A percentile compares a stretch with the other conserved stretches of the same genome.
Evolutionary conservation across 2,113 vertebrate species (phyloP).

Genomic region (Anarrhichthys ocellatus): DNA sequence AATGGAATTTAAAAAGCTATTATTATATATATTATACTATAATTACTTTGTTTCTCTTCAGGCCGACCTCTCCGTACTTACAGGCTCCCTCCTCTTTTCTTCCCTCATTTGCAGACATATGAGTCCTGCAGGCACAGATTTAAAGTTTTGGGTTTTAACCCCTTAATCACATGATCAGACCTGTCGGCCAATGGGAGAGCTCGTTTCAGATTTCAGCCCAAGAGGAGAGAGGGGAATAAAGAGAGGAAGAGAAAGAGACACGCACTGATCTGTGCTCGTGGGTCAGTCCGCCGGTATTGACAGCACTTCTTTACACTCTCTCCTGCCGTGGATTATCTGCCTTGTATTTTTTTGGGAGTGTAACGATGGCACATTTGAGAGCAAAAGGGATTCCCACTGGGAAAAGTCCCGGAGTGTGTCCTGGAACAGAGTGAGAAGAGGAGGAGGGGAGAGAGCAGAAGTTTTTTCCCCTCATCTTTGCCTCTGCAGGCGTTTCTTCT

Average conservation of each 20-base stretch:
- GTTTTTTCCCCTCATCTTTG: constrained; percentile 69
- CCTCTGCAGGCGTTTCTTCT: constrained; percentile 56
- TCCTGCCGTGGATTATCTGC: constrained; percentile 16
- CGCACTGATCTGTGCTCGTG: constrained; percentile 68
- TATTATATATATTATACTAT: too few species aligned
- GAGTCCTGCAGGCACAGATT: constrained; percentile 61
- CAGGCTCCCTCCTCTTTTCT: neutral
- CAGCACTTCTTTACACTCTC: constrained; percentile 31
- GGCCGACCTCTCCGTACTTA: neutral
- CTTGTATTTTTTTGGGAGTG: constrained; percentile 27
- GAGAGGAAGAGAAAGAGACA: constrained; percentile 67
- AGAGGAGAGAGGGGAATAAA: constrained; percentile 62
- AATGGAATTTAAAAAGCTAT: neutral
- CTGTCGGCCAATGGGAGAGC: constrained; percentile 73
- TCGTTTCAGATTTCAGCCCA: constrained; percentile 83
- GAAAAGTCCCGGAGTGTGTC: constrained; percentile 50
- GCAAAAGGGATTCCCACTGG: constrained; percentile 32
- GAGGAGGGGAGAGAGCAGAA: constrained; percentile 51
- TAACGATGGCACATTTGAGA: constrained; percentile 42
- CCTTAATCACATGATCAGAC: constrained; percentile 79
- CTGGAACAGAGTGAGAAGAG: constrained; percentile 63
- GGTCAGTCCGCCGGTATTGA: constrained; percentile 41
- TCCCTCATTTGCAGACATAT: constrained; percentile 14
- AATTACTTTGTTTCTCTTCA: neutral
- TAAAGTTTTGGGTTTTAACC: constrained; percentile 74